A percentile compares a stretch with the other conserved stretches of the same genome.
Evolutionary conservation across 2,888 invertebrate genomes (phyloP).

Genomic region (Ectropis crepuscularia): DNA sequence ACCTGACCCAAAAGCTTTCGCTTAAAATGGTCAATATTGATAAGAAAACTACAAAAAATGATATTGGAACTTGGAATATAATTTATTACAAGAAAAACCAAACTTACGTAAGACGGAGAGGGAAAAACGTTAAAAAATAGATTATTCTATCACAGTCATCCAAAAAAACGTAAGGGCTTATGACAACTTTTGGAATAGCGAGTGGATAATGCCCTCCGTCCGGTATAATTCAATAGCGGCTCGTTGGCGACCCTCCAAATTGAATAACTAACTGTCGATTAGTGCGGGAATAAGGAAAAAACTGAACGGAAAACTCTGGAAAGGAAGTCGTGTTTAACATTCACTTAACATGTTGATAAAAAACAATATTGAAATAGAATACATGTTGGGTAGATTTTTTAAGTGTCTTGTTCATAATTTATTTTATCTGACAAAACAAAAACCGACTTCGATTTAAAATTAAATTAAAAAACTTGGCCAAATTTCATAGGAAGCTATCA

Average conservation of each 20-base stretch:
- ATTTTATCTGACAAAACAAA: no score
- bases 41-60: no score
- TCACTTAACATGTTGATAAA: slow-evolving; percentile 33
- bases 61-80: no score
- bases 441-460: no score
- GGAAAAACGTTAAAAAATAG: slow-evolving; percentile 9
- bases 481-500: no score
- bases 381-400: neutral
- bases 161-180: slow-evolving; percentile 18
- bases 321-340: slow-evolving; percentile 33
- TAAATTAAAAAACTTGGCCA: no score
- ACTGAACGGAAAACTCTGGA: slow-evolving; percentile 24
- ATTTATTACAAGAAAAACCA: no score
- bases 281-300: slow-evolving; percentile 58
- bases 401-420: neutral
- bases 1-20: no score
- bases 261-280: slow-evolving; percentile 75
- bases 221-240: slow-evolving; percentile 61
- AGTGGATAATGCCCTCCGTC: slow-evolving; percentile 44
- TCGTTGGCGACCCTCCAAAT: slow-evolving; percentile 68
- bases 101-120: slow-evolving; percentile 1
- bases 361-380: slow-evolving; percentile 11
- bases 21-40: no score
- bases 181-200: slow-evolving; percentile 42
- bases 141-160: slow-evolving; percentile 16